Percentiles rank a stretch among this genome's conserved stretches.
Evolutionary conservation across 1,140 invertebrate species (phyloP).

Genomic region (Thaumatotibia leucotreta): DNA sequence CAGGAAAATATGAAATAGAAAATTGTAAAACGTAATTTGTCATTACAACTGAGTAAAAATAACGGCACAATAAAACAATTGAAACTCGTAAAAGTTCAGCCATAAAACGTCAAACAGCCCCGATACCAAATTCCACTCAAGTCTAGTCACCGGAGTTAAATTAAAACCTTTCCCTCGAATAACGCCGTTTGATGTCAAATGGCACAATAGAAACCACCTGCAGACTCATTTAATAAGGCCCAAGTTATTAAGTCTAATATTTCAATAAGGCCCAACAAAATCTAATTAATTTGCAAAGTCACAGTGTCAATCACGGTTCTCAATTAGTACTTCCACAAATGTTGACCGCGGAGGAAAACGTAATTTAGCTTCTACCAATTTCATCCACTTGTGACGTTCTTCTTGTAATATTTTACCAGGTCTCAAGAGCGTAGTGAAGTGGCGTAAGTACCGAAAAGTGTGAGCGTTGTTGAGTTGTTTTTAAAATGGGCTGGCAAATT

Average conservation of each 20-base stretch:
- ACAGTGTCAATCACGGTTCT: constrained; percentile 10
- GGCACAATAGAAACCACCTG: constrained; percentile 9
- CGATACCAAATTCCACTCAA: not conserved
- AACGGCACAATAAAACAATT: not conserved
- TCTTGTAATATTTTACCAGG: not conserved
- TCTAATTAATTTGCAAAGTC: constrained; percentile 14
- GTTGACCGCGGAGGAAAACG: not conserved
- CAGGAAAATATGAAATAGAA: not conserved
- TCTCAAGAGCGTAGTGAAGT: not conserved
- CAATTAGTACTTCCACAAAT: constrained; percentile 9
- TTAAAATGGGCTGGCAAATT: not conserved
- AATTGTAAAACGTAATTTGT: not conserved
- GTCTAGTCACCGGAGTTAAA: not conserved
- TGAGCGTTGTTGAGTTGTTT: not conserved
- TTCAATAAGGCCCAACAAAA: constrained; percentile 13
- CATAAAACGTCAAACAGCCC: not conserved
- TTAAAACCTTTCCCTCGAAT: not conserved
- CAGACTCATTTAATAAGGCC: constrained; percentile 6
- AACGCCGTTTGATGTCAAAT: constrained; percentile 10
- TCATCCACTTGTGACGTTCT: not conserved
- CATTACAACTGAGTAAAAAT: not conserved
- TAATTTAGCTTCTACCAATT: not conserved
- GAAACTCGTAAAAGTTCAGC: not conserved
- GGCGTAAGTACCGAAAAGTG: not conserved
- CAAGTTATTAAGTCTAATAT: constrained; percentile 12